Evolutionary conservation across 2,797 vertebrate genomes (phyloP), one percentile per base, ranked within the genome.

Genomic region (Anisognathus igniventris): DNA sequence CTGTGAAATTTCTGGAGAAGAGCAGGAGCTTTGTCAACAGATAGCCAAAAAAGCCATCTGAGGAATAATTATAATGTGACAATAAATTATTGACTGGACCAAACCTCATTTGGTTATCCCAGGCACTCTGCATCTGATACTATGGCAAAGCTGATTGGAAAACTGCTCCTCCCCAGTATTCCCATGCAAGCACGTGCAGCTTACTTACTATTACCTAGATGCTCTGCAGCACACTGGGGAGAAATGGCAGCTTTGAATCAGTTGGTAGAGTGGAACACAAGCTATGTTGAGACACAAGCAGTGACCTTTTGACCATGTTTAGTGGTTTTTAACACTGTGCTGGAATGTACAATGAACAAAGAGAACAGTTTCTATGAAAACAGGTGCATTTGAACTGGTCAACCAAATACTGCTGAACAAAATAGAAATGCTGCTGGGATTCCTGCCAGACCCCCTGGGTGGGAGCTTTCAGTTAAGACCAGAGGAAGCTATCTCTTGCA

Each of bases 321-420:
- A 68, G 50, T 77, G 39, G 7, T 78, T 96, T 95, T 95, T 73
- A 95, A 83, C 77, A 66, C 71, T 73, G 85, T 74, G 47, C 62
- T 97, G 95, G 91, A 97, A 97, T 95, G 86, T 90, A 81, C 71
- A 70, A 61, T 88, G 86, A 95, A 96, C 97, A 97, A 97, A 97
- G 95, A 81, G 40, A 92, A 65, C 56, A 50, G 42, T 92, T 92
- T 90, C 93, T 95, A 60, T 81, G 95, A 95, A 94, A 98, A 98
- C 98, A 98, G 98, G 97, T 98, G 97, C 95, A 87, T 94, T 96
- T 96, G 87, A 96, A 85, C 93, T 89, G 91, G 98, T 97, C 98
- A 97, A 96, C 97, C 92, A 92, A 89, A 94, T 84, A 91, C 97
- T 97, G 96, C 97, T 97, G 97, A 97, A 98, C 92, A 92, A 94